Evolutionary conservation across 2,888 invertebrate genomes (phyloP), one percentile per base, ranked within the genome.

Genomic region (Dolomedes plantarius): DNA sequence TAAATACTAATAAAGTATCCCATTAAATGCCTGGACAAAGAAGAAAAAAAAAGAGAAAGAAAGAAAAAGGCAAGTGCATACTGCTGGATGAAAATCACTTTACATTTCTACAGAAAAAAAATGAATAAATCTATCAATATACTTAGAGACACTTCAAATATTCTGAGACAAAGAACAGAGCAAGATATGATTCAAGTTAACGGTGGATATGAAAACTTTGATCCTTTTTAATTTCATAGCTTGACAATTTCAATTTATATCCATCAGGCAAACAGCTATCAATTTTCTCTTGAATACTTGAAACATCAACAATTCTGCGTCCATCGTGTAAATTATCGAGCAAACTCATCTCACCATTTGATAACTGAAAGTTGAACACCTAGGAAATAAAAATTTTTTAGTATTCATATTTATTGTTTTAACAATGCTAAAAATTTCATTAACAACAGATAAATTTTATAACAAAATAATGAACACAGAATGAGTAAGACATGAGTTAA

Each of bases 311-410:
- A 36, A 90, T 89, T 81, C 90, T 89, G 5, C 90, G 87, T 5
- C 89, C 89, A 67, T 89, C 89, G 68, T 90, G 90, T 27, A 94
- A 90, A 85, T 90, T 91, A 85, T 91, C 92, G 75, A 94, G 90
- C 29, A 88, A 89, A 71, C 91, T 90, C 92, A 95, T 93, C 86
- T 94, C 93, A 19, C 92, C 91, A 9, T 92, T 90, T 0, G 92
- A 90, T 46, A 95, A 92, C 0, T 90, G 90, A 90, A 95, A 94
- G 90, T 94, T 92, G 6, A 95, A 91, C 5, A 91, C 90, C 90
- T 91, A 87, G 89, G 77, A 31, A 27, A 69, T 1, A 69, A 41
- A 13, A 1, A n/a, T 29, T 7, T 39, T 39, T 19, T 9, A 36
- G 36, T 5, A 7, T 36, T 36, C n/a, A n/a, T n/a, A n/a, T n/a